phyloP scores from a whole-genome alignment of 2,888 invertebrate genomes.

The Barypeithes pellucidus region DNA sequence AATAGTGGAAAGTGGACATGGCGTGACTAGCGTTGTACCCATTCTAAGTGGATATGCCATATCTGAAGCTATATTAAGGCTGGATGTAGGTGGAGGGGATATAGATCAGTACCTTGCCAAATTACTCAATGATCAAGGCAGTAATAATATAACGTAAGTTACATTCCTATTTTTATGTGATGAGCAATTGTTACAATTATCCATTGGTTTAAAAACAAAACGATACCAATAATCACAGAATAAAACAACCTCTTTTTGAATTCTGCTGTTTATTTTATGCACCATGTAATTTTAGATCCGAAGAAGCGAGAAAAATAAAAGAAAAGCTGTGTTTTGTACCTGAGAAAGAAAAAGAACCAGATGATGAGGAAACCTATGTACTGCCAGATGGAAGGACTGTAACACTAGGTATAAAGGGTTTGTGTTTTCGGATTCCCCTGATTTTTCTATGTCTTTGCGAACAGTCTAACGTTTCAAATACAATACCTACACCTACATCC shows the following conservation, averaged over 20 bases:
- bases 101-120: conserved; percentile 46
- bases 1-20: conserved; percentile 55
- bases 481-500: no score
- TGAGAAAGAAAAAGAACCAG: not conserved
- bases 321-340: conserved; percentile 54
- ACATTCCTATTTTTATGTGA: no score
- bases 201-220: no score
- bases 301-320: conserved; percentile 52
- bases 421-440: no score
- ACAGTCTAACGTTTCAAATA: no score
- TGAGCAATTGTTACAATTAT: no score
- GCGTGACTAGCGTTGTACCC: conserved; percentile 51
- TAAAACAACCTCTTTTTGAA: no score
- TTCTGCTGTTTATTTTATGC: no score
- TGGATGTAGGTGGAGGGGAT: conserved; percentile 51
- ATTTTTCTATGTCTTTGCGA: no score
- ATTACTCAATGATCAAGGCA: conserved; percentile 26
- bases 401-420: conserved; percentile 27
- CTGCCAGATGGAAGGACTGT: conserved; percentile 52
- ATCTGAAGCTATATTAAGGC: conserved; percentile 52
- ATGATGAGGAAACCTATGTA: conserved; percentile 37
- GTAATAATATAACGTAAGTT: conserved; percentile 11
- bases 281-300: conserved; percentile 35
- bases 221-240: no score
- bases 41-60: conserved; percentile 54